Base-by-base conservation (phyloP, 2,797 vertebrate genomes). In the Morelia viridis region DNA sequence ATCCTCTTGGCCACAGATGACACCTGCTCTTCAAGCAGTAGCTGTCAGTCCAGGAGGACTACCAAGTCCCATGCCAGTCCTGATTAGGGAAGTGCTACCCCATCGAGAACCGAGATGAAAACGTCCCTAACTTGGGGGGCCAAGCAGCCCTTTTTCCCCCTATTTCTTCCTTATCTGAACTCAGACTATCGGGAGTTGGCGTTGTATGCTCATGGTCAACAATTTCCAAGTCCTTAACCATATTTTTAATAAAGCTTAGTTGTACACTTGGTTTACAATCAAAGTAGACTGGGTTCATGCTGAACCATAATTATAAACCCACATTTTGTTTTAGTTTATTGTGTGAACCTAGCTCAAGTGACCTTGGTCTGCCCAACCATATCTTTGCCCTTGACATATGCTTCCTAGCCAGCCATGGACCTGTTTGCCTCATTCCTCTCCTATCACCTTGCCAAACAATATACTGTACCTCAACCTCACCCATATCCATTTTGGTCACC, bases 401-500 rank as follows among this genome's bases (percentile, higher is more conserved):
- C 10, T 80, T 80, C 35, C 71, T 80, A 80, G 8, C 19, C 71
- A 80, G 71, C 9, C 35, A 35, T 80, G 19, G 71, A 24, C 19
- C 41, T 46, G 35, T 46, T 46, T 35, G 35, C 71, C 24, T 80
- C 71, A 24, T 80, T 80, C 71, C 35, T 5, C 17, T 76, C 68
- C 68, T 41, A 76, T 76, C 31, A 80, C 35, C 71, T 80, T 80
- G 71, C 22, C 19, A 80, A 46, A 80, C 35, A 80, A 46, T 46
- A 41, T 46, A 46, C 35, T 41, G 41, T 41, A 41, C 2, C 41
- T 41, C 90, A 95, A 94, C 95, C 95, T 96, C 96, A 92, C 95
- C 96, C 95, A 95, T 95, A 96, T 96, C 95, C 96, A 93, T 80
- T 93, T 58, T 26, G 94, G 85, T 87, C 95, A 94, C 85, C 60